A percentile compares a stretch with the other conserved stretches of the same genome.
Conservation (phyloP, 2,113 vertebrate genomes). For the Pavo muticus region DNA sequence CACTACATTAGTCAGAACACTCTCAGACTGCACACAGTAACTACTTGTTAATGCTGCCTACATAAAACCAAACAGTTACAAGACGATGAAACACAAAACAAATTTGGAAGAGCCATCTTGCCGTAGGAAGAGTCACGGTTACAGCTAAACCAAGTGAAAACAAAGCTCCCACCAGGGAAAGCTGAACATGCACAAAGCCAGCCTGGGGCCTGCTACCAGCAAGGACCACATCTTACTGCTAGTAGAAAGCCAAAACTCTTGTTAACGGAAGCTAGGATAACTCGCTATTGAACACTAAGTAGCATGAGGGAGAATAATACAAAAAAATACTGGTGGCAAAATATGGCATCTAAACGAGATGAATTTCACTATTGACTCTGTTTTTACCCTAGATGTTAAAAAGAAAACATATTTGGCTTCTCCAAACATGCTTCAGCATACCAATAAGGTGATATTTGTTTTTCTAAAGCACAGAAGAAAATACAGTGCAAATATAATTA, state of each 20-base stretch:
- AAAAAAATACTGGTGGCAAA: not conserved
- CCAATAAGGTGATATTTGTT: not conserved
- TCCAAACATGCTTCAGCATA: not conserved
- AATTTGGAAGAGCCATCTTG: not conserved
- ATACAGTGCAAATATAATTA: not conserved
- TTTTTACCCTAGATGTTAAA: not conserved
- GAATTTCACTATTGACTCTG: accelerated
- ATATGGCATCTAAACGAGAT: not conserved
- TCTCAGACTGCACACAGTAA: not conserved
- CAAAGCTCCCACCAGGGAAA: not conserved
- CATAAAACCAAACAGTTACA: not conserved
- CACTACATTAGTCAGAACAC: not conserved
- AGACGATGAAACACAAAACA: not conserved
- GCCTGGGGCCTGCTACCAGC: too few species aligned
- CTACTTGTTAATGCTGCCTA: not conserved
- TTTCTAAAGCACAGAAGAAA: not conserved
- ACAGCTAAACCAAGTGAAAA: not conserved
- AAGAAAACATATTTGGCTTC: not conserved
- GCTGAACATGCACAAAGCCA: not conserved
- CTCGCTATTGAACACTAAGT: not conserved
- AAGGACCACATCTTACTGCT: accelerated
- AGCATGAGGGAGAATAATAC: not conserved
- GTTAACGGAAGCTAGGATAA: accelerated
- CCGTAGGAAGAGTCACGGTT: too few species aligned
- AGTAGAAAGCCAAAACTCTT: not conserved